These are phyloP conservation scores for Enteromius unitaeniatus DNA, from an alignment of 2,797 vertebrate genomes.

Conservation along the genomic window DNA sequence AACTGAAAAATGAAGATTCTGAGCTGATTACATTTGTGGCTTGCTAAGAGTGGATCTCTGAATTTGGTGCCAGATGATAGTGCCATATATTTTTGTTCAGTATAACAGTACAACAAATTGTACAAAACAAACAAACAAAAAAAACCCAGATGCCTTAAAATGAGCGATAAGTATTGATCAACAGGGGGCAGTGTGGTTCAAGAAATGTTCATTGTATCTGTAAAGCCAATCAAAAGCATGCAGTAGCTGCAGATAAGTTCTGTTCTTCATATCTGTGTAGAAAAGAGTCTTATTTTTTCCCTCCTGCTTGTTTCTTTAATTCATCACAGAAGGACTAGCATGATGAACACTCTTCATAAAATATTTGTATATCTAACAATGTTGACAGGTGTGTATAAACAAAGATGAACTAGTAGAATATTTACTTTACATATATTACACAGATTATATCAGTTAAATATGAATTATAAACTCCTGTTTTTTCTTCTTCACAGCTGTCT, in stretches of 20 bases:
- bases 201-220: neutral
- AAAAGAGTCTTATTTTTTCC: neutral
- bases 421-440: neutral
- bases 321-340: neutral
- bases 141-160: too few species aligned
- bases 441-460: neutral
- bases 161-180: neutral
- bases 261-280: neutral
- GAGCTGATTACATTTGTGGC: slow-evolving; percentile 25
- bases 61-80: slow-evolving; percentile 53
- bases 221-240: neutral
- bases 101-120: slow-evolving; percentile 55
- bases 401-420: neutral
- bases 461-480: neutral
- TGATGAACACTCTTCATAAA: neutral
- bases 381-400: neutral
- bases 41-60: neutral
- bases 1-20: slow-evolving; percentile 44
- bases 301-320: neutral
- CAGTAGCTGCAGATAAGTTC: neutral
- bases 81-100: slow-evolving; percentile 66
- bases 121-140: neutral
- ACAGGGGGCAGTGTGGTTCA: slow-evolving; percentile 15
- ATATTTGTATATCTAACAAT: neutral
- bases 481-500: neutral